These are phyloP conservation scores for Diabrotica undecimpunctata DNA, from an alignment of 1,140 invertebrate genomes.

Conservation along the genomic window DNA sequence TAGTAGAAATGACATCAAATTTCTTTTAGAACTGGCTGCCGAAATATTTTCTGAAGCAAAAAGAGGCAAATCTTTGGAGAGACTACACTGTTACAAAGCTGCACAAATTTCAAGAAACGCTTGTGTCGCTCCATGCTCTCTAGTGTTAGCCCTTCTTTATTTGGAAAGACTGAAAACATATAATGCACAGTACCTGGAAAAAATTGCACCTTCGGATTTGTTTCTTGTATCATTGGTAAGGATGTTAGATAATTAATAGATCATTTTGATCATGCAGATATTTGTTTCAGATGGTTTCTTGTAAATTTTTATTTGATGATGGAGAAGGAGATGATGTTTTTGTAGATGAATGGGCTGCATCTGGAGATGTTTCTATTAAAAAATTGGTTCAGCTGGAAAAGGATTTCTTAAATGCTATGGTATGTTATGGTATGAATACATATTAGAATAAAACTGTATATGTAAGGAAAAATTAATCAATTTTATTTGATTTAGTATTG, in stretches of 20 bases:
- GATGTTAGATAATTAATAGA: conserved; percentile 19
- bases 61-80: conserved; percentile 67
- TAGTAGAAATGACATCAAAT: not conserved
- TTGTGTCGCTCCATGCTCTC: conserved; percentile 80
- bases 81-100: conserved; percentile 75
- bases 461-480: too few relatives aligned
- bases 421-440: conserved; percentile 60
- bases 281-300: conserved; percentile 80
- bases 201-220: conserved; percentile 80
- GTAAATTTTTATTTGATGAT: conserved; percentile 90
- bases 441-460: too few relatives aligned
- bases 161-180: conserved; percentile 75
- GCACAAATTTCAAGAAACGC: conserved; percentile 72
- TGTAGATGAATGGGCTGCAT: conserved; percentile 83
- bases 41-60: conserved; percentile 74
- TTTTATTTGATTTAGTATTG: conserved; percentile 8
- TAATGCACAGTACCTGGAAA: conserved; percentile 78
- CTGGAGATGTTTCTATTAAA: conserved; percentile 67
- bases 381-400: conserved; percentile 81
- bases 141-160: conserved; percentile 81
- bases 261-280: conserved; percentile 7
- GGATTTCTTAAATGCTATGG: conserved; percentile 86
- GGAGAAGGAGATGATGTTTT: conserved; percentile 86
- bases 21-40: conserved; percentile 71
- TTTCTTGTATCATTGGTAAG: conserved; percentile 89